phyloP scores from a whole-genome alignment of 53 echinoderm and acorn worm genomes.

The Holothuria scabra region DNA sequence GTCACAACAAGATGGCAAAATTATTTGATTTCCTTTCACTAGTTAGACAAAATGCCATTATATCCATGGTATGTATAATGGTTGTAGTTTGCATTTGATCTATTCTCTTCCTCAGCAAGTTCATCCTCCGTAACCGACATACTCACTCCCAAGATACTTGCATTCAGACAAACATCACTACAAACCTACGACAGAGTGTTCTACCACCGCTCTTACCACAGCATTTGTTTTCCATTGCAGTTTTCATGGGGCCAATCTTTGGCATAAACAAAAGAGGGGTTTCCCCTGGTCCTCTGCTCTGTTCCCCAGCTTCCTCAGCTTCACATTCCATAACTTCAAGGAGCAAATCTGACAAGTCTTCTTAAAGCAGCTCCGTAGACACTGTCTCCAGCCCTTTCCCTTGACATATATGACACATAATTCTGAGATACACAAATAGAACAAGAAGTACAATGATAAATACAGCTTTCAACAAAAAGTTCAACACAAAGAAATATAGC shows the following conservation, averaged over 20 bases:
- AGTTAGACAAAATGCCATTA: too few relatives aligned
- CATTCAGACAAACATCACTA: too few relatives aligned
- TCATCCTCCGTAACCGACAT: too few relatives aligned
- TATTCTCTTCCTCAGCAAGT: too few relatives aligned
- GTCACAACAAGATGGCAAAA: too few relatives aligned
- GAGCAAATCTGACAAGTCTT: background rate
- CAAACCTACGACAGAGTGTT: background rate
- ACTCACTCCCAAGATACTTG: too few relatives aligned
- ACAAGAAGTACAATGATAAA: background rate
- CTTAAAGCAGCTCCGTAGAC: constrained; percentile 11
- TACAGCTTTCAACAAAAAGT: background rate
- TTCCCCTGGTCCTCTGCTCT: background rate
- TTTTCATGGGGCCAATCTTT: background rate
- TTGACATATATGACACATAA: background rate
- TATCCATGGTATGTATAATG: too few relatives aligned
- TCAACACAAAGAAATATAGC: constrained; percentile 14
- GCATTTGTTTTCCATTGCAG: constrained; percentile 25
- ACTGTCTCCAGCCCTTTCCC: background rate
- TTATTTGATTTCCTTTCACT: too few relatives aligned
- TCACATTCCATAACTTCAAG: background rate
- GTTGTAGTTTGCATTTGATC: too few relatives aligned
- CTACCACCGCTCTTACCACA: background rate
- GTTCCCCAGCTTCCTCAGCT: background rate
- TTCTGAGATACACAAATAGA: constrained; percentile 7
- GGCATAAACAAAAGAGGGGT: background rate